Evolutionary conservation across 2,888 invertebrate genomes (phyloP), one percentile per base, ranked within the genome.

Genomic region (Pachymerium ferrugineum): DNA sequence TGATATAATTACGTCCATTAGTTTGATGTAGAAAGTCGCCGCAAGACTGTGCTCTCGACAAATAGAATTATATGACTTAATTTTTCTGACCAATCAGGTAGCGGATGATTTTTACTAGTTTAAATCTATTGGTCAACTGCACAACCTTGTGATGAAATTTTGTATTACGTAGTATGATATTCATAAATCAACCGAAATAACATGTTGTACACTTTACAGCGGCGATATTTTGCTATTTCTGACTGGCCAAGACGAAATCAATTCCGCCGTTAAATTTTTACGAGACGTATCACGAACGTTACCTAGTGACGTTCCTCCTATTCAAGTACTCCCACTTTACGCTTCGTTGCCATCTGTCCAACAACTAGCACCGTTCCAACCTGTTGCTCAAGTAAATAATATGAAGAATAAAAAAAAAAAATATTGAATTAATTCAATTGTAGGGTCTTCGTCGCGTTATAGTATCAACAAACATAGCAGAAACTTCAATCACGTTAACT

Each of bases 201-300:
- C n/a, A n/a, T n/a, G n/a, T n/a, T n/a, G n/a, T n/a, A n/a, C n/a
- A 35, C 19, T 54, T 54, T 12, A 31, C 82, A 93, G 92, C 80
- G 89, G 95, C 78, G 94, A 95, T 81, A 91, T 97, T 78, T 85
- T 97, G 73, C 91, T 96, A 42, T 97, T 97, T 84, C 84, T 97
- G 74, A 97, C 97, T 70, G 97, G 97, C 0, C 96, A 97, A 85
- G 97, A 97, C 83, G 97, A 97, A 86, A 97, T 97, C 77, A 96
- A 97, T 84, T 80, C 82, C 1, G 80, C 81, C 28, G 83, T 83
- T 0, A 79, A 79, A 73, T 79, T 80, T n/a, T 80, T 83, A 2
- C 76, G 78, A 29, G 80, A 83, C 16, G 54, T 74, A 6, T 71
- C 74, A 31, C 73, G 42, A 19, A 25, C 33, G 8, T 30, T 75